Percentiles rank a stretch among this genome's conserved stretches.
Conservation (phyloP, 2,113 vertebrate genomes). For the Arizona elegans region DNA sequence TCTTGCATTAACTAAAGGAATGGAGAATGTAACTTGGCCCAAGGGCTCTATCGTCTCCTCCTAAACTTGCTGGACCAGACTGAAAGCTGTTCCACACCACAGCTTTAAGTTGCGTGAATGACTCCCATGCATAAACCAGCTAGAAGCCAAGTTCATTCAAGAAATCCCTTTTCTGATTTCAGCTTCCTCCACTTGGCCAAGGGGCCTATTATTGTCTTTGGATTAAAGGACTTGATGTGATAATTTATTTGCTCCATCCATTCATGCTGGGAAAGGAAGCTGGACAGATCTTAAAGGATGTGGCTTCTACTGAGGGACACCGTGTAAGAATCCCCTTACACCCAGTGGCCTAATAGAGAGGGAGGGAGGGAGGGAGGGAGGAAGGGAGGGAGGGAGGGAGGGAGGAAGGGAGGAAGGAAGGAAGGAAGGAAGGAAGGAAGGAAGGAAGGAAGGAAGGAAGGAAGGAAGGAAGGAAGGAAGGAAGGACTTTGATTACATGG, state of each 20-base stretch:
- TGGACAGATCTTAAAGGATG: neutral
- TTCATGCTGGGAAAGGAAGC: neutral
- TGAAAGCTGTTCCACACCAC: neutral
- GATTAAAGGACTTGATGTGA: neutral
- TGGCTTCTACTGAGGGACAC: neutral
- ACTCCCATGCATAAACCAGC: neutral
- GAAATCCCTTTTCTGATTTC: neutral
- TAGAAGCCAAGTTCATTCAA: neutral
- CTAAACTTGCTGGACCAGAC: neutral
- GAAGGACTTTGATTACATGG: neutral
- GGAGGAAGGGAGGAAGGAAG: neutral
- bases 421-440: no score
- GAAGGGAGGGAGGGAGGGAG: no score
- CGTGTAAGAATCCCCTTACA: neutral
- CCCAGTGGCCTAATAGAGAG: neutral
- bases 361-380: neutral
- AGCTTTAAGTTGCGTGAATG: neutral
- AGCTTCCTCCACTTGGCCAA: neutral
- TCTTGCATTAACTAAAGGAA: neutral
- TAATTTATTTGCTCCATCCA: neutral
- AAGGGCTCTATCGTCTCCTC: neutral
- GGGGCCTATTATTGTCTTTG: neutral
- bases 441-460: no score
- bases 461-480: no score
- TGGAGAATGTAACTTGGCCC: neutral